Base-by-base conservation (phyloP, 1,140 invertebrate species). In the Plodia interpunctella region DNA sequence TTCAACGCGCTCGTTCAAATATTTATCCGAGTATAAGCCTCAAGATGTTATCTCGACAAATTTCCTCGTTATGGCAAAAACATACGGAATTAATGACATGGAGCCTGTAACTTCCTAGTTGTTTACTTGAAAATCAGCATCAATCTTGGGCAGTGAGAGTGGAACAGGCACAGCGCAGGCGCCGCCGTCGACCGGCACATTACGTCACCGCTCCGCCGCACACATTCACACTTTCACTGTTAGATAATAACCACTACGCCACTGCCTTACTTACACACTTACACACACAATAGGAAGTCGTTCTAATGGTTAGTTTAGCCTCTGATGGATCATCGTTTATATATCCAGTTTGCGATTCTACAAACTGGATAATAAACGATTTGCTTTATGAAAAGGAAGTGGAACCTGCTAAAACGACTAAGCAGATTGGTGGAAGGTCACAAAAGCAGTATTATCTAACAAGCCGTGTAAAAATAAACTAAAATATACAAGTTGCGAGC, bases 141-240 rank as follows among this genome's bases (percentile, higher is more conserved):
- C 67, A 66, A 70, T 68, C 58, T 51, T 60, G 54, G 66, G 18
- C 72, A 85, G 83, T 76, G 80, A 87, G 83, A 87, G 83, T 87
- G 77, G 65, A 66, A 50, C 66, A 62, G 49, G 55, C 10, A 18
- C 5, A 55, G 49, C 54, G 52, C 15, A 61, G 50, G 55, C 49
- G 59, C 55, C 71, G 70, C 68, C 59, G 59, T 66, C 74, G 75
- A 70, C 64, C 66, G 55, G 62, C 57, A 54, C 51, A 59, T 85
- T 87, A 79, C 80, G 79, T 85, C 82, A 84, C 30, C 60, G 65
- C 30, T 18, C 60, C 60, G 65, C 32, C 72, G 68, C 83, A 87
- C 84, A 83, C 84, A 85, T 77, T 70, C 80, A 76, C 77, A 84
- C 78, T 81, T 81, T 84, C 76, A 82, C 83, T 79, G 74, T 87